Evolutionary conservation across 2,888 invertebrate species (phyloP), one percentile per base, ranked within the genome.

Genomic region (Entomobrya proxima): DNA sequence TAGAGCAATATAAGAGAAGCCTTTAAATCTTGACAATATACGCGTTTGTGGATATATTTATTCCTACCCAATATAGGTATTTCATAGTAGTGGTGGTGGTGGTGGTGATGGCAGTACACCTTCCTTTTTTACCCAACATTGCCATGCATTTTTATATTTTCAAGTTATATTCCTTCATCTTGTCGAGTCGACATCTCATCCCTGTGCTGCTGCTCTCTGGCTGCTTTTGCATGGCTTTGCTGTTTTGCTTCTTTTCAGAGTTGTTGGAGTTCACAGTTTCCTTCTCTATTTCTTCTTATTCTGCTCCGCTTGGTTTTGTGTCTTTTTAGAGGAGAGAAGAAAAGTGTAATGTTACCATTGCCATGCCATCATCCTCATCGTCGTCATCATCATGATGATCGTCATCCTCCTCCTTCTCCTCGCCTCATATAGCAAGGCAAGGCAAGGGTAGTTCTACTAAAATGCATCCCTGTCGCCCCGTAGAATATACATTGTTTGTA

Each of bases 371-470:
- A 69, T 44, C 40, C 24, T 67, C 24, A 35, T 35, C 24, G 30
- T 64, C 64, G 64, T 35, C 15, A 7, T 64, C 64, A 44, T 69
- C 69, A n/a, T 69, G 44, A 44, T 69, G 44, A 9, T 55, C 15
- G 15, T 47, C 27, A 13, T 47, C 47, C 40, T 67, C 67, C 67
- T 44, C 27, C 40, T 67, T 47, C 47, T 3, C n/a, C 47, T 47
- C 21, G 55, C 58, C 32, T 64, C 64, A 64, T 64, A 35, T 64
- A 55, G 13, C 21, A 37, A n/a, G n/a, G n/a, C n/a, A n/a, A n/a
- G n/a, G 37, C 21, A 67, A 67, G 30, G 67, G 67, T 37, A 40
- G 21, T 37, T 67, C 40, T 40, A 2, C 40, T n/a, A 11, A 7
- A 9, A 58, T 58, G 58, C 15, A 30, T 58, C 30, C 58, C 30